Evolutionary conservation across 2,113 vertebrate species (phyloP).

Genomic region (Parus major): DNA sequence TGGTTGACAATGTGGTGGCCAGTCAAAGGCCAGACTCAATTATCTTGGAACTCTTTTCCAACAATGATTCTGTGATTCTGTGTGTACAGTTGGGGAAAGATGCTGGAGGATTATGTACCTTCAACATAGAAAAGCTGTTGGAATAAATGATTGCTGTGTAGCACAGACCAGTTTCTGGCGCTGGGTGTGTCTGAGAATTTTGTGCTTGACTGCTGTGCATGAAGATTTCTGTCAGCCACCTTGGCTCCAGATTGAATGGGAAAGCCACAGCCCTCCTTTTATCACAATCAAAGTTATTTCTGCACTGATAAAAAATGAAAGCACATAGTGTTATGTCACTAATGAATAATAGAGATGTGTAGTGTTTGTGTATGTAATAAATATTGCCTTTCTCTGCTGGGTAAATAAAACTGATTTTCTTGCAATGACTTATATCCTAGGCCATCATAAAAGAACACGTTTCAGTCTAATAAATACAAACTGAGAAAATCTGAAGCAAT

Average conservation of each 20-base stretch:
- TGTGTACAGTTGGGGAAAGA: not conserved
- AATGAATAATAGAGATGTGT: not conserved
- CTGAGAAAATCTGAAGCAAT: not conserved
- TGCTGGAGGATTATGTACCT: not conserved
- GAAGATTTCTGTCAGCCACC: not conserved
- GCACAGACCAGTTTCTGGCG: not conserved
- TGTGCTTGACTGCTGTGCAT: rapidly evolving
- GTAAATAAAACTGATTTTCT: not conserved
- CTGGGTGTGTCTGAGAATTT: not conserved
- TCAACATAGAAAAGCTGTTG: not conserved
- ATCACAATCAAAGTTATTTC: not conserved
- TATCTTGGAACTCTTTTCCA: not conserved
- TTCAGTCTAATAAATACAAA: not conserved
- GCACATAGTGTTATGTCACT: not conserved
- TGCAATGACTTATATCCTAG: not conserved
- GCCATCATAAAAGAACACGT: not conserved
- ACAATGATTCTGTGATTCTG: not conserved
- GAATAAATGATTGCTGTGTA: not conserved
- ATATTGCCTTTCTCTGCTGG: not conserved
- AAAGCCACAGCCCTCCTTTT: not conserved
- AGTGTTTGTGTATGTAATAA: not conserved
- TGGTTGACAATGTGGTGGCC: not conserved
- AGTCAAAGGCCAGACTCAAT: not conserved
- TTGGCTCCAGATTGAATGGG: not conserved
- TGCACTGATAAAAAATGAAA: not conserved